Conservation (phyloP, 2,113 vertebrate genomes). For the Hippocampus zosterae region DNA sequence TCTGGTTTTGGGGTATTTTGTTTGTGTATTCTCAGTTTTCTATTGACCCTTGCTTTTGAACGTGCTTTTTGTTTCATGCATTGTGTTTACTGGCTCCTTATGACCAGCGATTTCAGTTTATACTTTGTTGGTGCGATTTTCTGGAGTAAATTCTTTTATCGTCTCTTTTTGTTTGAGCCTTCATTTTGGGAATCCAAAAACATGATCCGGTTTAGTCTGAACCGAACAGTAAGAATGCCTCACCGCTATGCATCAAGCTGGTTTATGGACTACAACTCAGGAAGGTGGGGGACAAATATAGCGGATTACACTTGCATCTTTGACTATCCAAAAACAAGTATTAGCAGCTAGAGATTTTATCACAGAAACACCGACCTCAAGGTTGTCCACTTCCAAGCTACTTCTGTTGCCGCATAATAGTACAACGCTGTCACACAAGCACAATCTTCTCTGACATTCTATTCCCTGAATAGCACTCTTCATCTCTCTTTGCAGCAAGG, state of each 20-base stretch:
- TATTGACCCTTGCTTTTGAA: too few species aligned
- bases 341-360: too few species aligned
- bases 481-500: slow-evolving; percentile 21
- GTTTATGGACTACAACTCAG: slow-evolving; percentile 8
- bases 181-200: too few species aligned
- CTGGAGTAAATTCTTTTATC: too few species aligned
- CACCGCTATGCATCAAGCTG: slow-evolving; percentile 55
- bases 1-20: too few species aligned
- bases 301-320: slow-evolving; percentile 60
- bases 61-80: too few species aligned
- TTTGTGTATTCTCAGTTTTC: too few species aligned
- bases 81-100: slow-evolving; percentile 46
- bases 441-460: slow-evolving; percentile 28
- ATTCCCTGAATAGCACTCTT: slow-evolving; percentile 25
- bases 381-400: background rate
- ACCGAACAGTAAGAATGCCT: slow-evolving; percentile 73
- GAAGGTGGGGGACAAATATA: slow-evolving; percentile 35
- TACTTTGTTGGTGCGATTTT: too few species aligned
- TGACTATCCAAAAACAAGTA: slow-evolving; percentile 31
- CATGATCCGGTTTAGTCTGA: too few species aligned
- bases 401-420: slow-evolving; percentile 49
- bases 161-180: too few species aligned
- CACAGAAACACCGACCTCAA: background rate
- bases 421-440: slow-evolving; percentile 48
- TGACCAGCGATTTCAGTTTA: slow-evolving; percentile 35